Conservation (phyloP, 1,140 invertebrate genomes). For the Ruditapes philippinarum region DNA sequence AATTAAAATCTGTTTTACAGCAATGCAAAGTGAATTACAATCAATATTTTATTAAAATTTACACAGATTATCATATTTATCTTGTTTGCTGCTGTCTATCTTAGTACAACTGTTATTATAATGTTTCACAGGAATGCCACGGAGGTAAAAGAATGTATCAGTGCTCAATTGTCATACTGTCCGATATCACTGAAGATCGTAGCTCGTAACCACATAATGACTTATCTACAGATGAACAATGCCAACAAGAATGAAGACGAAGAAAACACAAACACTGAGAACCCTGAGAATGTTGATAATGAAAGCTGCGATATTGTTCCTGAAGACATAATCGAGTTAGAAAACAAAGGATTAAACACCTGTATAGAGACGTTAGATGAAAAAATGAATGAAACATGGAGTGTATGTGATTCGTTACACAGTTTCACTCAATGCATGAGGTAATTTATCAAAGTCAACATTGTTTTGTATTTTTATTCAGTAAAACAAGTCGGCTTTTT, state of each 20-base stretch:
- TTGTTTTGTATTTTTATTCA: too few species aligned
- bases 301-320: background rate
- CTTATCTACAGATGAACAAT: background rate
- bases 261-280: too few species aligned
- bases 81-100: too few species aligned
- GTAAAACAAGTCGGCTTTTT: too few species aligned
- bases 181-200: background rate
- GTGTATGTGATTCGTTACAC: background rate
- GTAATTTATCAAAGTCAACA: background rate
- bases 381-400: background rate
- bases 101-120: too few species aligned
- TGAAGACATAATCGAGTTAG: background rate
- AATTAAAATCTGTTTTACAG: too few species aligned
- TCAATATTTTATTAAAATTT: too few species aligned
- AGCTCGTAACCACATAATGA: background rate
- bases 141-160: background rate
- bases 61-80: too few species aligned
- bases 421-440: conserved; percentile 30
- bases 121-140: background rate
- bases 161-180: background rate
- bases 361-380: background rate
- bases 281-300: background rate
- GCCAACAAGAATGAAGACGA: background rate
- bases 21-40: too few species aligned
- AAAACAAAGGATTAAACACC: background rate